Evolutionary conservation across 2,113 vertebrate species (phyloP).

Genomic region (Eidolon helvum): DNA sequence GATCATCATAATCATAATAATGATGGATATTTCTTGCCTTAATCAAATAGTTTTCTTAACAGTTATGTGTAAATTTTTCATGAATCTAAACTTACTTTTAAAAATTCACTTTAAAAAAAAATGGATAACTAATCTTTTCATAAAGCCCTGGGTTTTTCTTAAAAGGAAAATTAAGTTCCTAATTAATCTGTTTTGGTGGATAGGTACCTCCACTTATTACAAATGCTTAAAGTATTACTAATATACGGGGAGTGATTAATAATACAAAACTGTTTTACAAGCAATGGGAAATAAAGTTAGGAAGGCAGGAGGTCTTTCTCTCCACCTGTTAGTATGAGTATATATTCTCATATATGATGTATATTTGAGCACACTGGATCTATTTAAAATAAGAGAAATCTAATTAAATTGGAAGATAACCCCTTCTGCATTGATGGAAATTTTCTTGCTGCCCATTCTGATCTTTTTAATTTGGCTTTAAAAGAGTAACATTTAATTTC

Average conservation of each 20-base stretch:
- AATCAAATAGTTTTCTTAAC: slow-evolving; percentile 7
- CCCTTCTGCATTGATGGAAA: neutral
- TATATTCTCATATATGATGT: neutral
- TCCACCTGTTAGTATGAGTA: neutral
- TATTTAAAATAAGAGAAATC: neutral
- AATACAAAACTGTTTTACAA: neutral
- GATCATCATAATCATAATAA: neutral
- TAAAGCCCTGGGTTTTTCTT: slow-evolving; percentile 5
- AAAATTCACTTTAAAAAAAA: neutral
- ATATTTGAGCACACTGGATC: neutral
- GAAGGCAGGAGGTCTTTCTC: too few relatives aligned
- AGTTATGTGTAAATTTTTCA: neutral
- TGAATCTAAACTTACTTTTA: slow-evolving; percentile 24
- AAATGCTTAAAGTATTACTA: neutral
- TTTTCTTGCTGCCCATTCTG: neutral
- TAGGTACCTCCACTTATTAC: neutral
- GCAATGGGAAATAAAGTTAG: neutral
- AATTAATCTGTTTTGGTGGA: neutral
- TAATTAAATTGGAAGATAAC: slow-evolving; percentile 33
- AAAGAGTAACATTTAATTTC: slow-evolving; percentile 13
- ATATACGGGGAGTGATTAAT: neutral
- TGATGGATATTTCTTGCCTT: neutral
- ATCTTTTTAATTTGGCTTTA: neutral
- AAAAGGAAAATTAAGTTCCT: slow-evolving; percentile 29
- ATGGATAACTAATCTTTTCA: neutral